Base-by-base conservation (phyloP, 2,797 vertebrate species). In the Xenopus petersii region DNA sequence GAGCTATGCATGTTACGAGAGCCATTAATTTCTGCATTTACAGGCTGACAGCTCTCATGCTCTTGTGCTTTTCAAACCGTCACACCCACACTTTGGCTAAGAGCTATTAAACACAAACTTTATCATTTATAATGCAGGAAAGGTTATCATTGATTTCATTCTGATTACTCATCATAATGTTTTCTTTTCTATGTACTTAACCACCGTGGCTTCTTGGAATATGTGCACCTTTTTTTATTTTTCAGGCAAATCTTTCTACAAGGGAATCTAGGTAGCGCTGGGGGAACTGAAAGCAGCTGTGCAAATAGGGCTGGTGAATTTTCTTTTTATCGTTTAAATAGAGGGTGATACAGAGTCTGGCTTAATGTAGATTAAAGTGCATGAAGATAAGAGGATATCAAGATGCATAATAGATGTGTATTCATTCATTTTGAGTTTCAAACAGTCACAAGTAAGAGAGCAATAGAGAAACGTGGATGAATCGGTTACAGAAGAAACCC, bases 81-180 rank as follows among this genome's bases (percentile, higher is more conserved):
- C 88, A 84, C 79, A 81, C 80, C 79, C 80, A 65, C 76, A 61
- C 75, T 84, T 82, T 80, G 77, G 81, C 81, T 86, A 82, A 87
- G 83, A 88, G 84, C 86, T 77, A 81, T 24, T 62, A 81, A 82
- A 79, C 36, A 58, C 71, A 67, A 87, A 61, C 80, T 56, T 82
- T 81, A 78, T 85, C 85, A 82, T 86, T 81, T 84, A 85, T 86
- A 85, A 87, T 82, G 83, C 79, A 42, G 86, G 80, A 87, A 83
- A 85, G 77, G 62, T 61, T 78, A 81, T 82, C 84, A 84, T 81
- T 85, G 87, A 89, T 87, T 88, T 80, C 75, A 77, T 68, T 81
- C 84, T 75, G 83, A 86, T 91, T 83, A 87, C 86, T 86, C 87
- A 86, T 83, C 83, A 73, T 63, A 82, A 84, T 80, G 83, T 79